phyloP scores from a whole-genome alignment of 2,113 vertebrate species.

The Onychostoma macrolepis region DNA sequence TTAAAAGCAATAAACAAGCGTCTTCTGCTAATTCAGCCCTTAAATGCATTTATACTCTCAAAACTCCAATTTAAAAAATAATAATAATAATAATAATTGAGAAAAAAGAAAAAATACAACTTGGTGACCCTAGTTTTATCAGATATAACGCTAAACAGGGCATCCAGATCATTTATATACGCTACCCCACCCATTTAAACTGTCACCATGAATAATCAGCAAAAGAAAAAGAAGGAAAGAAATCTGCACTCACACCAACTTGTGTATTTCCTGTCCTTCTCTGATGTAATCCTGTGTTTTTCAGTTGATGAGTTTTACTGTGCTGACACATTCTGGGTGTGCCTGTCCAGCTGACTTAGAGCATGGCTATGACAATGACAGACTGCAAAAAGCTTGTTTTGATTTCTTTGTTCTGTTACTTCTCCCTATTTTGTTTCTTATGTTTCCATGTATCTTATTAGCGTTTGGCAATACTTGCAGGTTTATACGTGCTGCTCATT shows the following conservation, averaged over 20 bases:
- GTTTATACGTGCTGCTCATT: neutral
- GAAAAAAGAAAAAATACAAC: neutral
- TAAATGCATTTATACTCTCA: neutral
- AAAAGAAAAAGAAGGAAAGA: constrained; percentile 77
- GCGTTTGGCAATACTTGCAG: constrained; percentile 11
- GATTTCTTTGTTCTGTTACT: constrained; percentile 53
- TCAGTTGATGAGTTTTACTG: constrained; percentile 52
- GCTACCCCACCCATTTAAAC: constrained; percentile 29
- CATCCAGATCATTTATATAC: neutral
- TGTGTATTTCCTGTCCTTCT: constrained; percentile 74
- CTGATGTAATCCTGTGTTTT: constrained; percentile 70
- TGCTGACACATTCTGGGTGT: constrained; percentile 84
- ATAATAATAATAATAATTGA: neutral
- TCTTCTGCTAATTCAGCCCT: constrained; percentile 35
- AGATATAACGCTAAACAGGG: neutral
- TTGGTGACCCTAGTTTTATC: neutral
- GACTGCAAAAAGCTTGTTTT: constrained; percentile 71
- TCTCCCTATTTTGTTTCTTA: constrained; percentile 54
- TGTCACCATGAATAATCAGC: constrained; percentile 54
- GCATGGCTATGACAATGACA: constrained; percentile 77
- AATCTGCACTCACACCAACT: constrained; percentile 71
- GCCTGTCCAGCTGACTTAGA: constrained; percentile 71
- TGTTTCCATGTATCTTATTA: constrained; percentile 49
- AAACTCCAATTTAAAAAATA: neutral
- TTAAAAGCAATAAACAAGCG: constrained; percentile 79